Evolutionary conservation across 2,113 vertebrate genomes (phyloP), one percentile per base, ranked within the genome.

Genomic region (Pampusana beccarii): DNA sequence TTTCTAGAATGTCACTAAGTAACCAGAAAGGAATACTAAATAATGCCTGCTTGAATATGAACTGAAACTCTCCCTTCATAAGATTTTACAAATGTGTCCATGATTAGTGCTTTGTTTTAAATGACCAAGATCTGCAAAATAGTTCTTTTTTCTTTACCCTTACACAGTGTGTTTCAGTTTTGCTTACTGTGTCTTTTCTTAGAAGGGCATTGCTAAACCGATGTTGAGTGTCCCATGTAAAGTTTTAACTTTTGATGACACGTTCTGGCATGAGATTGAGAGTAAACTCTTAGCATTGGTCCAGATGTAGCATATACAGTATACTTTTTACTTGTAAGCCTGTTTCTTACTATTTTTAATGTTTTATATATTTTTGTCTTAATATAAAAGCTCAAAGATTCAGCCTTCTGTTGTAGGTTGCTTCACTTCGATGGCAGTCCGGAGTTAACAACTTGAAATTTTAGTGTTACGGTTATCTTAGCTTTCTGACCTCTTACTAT

Each of bases 61-160:
- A 5, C 31, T 71, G 18, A 60, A 65, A 11, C 38, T 74, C 2
- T 60, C 23, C 23, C 16, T 60, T 79, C 0, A 0, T 58, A 54
- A 54, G 28, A 28, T 92, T 71, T 91, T 71, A 16, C 74, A 48
- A 54, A 29, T 0, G 7, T 40, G 6, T 34, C 16, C 19, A 3
- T 31, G 40, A 48, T 67, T 66, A 51, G 23, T 58, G 31, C 11
- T 86, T 88, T 74, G 36, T 86, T 86, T 84, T 78, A 84, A 54
- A 18, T 70, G 66, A 34, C 9, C 3, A 24, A 61, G 13, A 48
- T 56, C 60, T 62, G 40, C 53, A 64, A 86, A 74, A 33, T 15
- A 57, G 31, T 58, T 91, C 28, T 64, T 13, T 15, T 84, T 86
- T 89, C 44, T 51, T 80, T 25, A 44, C 8, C 3, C 3, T 61